Evolutionary conservation across 2,797 vertebrate genomes (phyloP).

Genomic region (Intellagama lesueurii): DNA sequence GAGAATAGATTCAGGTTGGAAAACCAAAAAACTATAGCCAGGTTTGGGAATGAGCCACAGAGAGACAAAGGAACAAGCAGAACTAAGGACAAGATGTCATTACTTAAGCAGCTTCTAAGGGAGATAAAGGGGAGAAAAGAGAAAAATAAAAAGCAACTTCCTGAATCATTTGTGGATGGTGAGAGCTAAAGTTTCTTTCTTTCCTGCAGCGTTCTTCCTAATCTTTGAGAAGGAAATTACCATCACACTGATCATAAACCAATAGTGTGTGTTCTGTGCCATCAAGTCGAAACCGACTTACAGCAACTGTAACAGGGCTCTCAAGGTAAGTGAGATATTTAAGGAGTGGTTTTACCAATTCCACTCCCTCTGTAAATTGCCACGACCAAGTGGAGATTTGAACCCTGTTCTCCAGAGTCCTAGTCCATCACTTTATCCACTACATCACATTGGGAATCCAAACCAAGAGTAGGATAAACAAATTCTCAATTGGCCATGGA

Average conservation of each 20-base stretch:
- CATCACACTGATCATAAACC: not conserved
- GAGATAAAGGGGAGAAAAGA: constrained; percentile 3
- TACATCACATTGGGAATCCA: no score
- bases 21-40: not conserved
- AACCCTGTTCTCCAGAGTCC: no score
- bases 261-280: no score
- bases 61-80: constrained; percentile 12
- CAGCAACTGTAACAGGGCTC: no score
- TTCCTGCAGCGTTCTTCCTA: not conserved
- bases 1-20: not conserved
- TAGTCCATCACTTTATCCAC: no score
- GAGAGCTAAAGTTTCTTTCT: not conserved
- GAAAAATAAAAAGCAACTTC: not conserved
- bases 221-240: not conserved
- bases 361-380: no score
- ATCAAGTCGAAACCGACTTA: no score
- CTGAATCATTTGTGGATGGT: not conserved
- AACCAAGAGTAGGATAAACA: not conserved
- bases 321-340: no score
- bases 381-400: no score
- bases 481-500: no score
- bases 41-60: constrained; percentile 42
- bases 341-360: no score
- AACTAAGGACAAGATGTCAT: constrained; percentile 19
- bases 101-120: constrained; percentile 16